These are phyloP conservation scores for Orchesella flavescens DNA, from an alignment of 2,888 invertebrate genomes.

Conservation along the genomic window DNA sequence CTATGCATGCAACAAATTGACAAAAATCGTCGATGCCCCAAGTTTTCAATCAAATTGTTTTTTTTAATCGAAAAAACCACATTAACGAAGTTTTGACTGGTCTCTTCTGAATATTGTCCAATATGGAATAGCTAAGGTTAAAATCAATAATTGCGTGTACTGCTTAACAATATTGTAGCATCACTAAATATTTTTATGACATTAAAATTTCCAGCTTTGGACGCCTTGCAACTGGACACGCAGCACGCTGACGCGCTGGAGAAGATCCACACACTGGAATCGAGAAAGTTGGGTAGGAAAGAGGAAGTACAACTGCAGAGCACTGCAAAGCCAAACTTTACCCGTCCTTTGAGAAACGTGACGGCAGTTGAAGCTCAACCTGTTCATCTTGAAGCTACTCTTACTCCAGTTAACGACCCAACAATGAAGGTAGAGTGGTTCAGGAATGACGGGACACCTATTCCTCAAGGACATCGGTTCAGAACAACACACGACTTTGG, in stretches of 20 bases:
- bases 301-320: slow-evolving; percentile 76
- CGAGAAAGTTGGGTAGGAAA: slow-evolving; percentile 15
- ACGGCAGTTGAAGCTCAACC: slow-evolving; percentile 86
- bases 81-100: no score
- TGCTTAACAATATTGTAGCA: no score
- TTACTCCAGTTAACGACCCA: slow-evolving; percentile 97
- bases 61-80: no score
- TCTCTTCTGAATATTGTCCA: no score
- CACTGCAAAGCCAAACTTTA: slow-evolving; percentile 91
- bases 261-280: slow-evolving; percentile 92
- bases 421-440: slow-evolving; percentile 99
- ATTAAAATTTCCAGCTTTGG: slow-evolving; percentile 36
- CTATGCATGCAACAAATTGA: no score
- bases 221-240: slow-evolving; percentile 78
- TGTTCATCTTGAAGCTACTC: slow-evolving; percentile 93
- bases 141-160: no score
- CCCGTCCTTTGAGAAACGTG: slow-evolving; percentile 87
- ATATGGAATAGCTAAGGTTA: no score
- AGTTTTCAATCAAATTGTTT: no score
- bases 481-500: slow-evolving; percentile 98
- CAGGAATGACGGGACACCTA: slow-evolving; percentile 89
- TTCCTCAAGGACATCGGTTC: slow-evolving; percentile 93
- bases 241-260: slow-evolving; percentile 94
- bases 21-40: no score
- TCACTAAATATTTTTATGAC: no score